phyloP scores from a whole-genome alignment of 2,888 invertebrate genomes.

The Agriopis aurantiaria region DNA sequence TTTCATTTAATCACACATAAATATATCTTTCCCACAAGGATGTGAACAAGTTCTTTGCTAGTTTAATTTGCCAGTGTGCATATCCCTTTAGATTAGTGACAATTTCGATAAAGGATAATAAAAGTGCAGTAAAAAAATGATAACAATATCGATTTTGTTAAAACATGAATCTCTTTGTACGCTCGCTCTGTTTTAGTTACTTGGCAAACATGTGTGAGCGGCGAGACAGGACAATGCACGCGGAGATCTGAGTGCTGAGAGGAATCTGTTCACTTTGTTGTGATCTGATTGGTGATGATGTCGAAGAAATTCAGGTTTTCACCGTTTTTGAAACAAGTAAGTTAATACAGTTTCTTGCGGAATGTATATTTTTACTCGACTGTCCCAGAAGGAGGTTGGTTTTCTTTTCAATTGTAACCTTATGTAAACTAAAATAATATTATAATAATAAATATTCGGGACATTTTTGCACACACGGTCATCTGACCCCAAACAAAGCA shows the following conservation, averaged over 20 bases:
- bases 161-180: conserved; percentile 25
- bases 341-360: conserved; percentile 26
- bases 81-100: conserved; percentile 27
- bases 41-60: not conserved
- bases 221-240: not conserved
- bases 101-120: conserved; percentile 26
- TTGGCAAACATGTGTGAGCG: conserved; percentile 13
- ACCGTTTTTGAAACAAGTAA: conserved; percentile 63
- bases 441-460: no score
- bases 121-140: conserved; percentile 40
- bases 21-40: not conserved
- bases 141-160: conserved; percentile 27
- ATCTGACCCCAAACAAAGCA: no score
- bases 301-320: conserved; percentile 47
- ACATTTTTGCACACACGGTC: no score
- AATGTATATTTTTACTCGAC: not conserved
- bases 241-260: not conserved
- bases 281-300: conserved; percentile 42
- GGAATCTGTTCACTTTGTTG: not conserved
- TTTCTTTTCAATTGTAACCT: no score
- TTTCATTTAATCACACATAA: not conserved
- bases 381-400: no score
- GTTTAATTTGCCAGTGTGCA: conserved; percentile 6
- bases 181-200: conserved; percentile 4
- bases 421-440: no score